Base-by-base conservation (phyloP, 1,140 invertebrate genomes). In the Halictus rubicundus region DNA sequence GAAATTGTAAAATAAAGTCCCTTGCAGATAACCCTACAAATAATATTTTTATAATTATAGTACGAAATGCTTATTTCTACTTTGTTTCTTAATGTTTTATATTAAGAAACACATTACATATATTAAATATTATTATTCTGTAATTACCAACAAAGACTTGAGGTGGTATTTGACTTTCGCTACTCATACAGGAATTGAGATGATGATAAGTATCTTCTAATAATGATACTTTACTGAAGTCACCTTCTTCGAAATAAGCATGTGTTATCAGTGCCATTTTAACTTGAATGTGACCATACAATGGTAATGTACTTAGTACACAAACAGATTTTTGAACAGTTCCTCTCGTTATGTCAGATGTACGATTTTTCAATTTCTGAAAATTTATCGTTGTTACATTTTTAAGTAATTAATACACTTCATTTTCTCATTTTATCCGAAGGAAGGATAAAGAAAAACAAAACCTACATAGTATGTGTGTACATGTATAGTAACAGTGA, bases 341-440 rank as follows among this genome's bases (percentile, higher is more conserved):
- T 81, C 97, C 98, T 86, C 99, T 94, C 1, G 99, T 99, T 88
- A 99, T 97, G 91, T 99, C 98, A n/a, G 97, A 96, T n/a, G 98
- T 98, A 83, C 96, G 96, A 91, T 98, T 98, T 88, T 97, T 95
- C 39, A 99, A 94, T 95, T 98, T 97, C 97, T 98, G 89, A 32
- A 72, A 81, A 49, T 21, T 25, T 68, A 2, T 16, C 19, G 5
- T 37, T 49, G 14, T 12, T 68, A 61, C 5, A 0, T 25, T 52
- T 70, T 3, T 10, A 19, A 70, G 39, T 57, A 59, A 59, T 25
- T 59, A 10, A 4, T 16, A 63, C 14, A 42, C 2, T 57, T n/a
- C 0, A 23, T 57, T 57, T 57, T n/a, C 54, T 57, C 6, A n/a
- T 21, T 54, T 42, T 42, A 42, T 5, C 39, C 7, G 6, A 42